Conservation (phyloP, 2,113 vertebrate species). For the Gnathonemus echidnorhynchus region DNA sequence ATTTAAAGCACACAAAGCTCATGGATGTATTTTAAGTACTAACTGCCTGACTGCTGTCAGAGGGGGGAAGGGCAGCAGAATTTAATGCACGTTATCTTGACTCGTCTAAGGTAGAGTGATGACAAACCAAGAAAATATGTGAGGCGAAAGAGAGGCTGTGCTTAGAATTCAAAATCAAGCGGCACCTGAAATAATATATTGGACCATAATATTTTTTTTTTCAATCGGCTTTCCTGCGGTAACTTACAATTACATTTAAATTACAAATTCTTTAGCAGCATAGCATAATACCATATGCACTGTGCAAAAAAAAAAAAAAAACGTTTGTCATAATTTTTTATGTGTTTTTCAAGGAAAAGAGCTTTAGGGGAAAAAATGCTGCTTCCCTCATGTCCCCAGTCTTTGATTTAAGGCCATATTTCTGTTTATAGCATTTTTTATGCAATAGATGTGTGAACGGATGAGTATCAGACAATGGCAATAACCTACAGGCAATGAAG, state of each 20-base stretch:
- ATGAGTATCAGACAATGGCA: neutral
- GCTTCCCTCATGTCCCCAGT: neutral
- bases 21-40: neutral
- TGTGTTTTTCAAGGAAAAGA: neutral
- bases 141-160: neutral
- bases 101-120: neutral
- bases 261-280: neutral
- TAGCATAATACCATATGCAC: neutral
- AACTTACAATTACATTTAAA: neutral
- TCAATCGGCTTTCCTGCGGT: neutral
- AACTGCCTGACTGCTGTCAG: neutral
- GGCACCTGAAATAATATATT: neutral
- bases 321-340: too few relatives aligned
- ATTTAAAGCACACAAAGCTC: neutral
- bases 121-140: neutral
- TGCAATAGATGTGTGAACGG: neutral
- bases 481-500: neutral
- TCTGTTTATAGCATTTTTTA: neutral
- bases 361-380: neutral
- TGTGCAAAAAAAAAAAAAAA: neutral
- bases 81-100: neutral
- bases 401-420: neutral
- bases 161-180: neutral
- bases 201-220: neutral
- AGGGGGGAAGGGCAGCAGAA: neutral